Conservation (phyloP, 2,888 invertebrate genomes). For the Heliconius aoede region DNA sequence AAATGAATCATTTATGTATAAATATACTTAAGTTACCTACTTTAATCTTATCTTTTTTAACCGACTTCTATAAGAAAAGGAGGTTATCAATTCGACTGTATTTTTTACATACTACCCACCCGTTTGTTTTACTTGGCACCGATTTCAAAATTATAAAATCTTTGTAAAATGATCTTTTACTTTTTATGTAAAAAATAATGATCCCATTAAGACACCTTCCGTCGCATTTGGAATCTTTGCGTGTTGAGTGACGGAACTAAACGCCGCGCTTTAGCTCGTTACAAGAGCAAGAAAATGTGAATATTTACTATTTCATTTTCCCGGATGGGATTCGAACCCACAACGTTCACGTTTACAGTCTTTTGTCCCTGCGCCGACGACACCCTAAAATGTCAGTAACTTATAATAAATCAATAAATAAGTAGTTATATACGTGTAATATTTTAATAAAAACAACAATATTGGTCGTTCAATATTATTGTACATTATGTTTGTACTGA, state of each 20-base stretch:
- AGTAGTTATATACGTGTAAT: neutral
- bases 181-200: no score
- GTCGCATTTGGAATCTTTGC: neutral
- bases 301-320: neutral
- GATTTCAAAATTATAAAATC: no score
- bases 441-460: slow-evolving; percentile 18
- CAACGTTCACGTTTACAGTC: neutral
- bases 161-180: no score
- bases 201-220: neutral
- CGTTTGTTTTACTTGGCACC: no score
- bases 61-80: no score
- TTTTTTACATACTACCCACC: no score
- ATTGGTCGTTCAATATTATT: slow-evolving; percentile 5
- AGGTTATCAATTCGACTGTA: no score
- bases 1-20: slow-evolving; percentile 4
- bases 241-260: neutral
- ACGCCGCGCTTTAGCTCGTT: neutral
- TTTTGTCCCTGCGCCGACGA: neutral
- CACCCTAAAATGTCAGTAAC: neutral
- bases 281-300: neutral
- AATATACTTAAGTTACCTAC: neutral
- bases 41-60: slow-evolving; percentile 13
- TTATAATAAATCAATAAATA: neutral
- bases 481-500: slow-evolving; percentile 4
- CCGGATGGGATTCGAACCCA: neutral